These are phyloP conservation scores for Dynastes maya DNA, from an alignment of 2,888 invertebrate genomes.

Conservation along the genomic window DNA sequence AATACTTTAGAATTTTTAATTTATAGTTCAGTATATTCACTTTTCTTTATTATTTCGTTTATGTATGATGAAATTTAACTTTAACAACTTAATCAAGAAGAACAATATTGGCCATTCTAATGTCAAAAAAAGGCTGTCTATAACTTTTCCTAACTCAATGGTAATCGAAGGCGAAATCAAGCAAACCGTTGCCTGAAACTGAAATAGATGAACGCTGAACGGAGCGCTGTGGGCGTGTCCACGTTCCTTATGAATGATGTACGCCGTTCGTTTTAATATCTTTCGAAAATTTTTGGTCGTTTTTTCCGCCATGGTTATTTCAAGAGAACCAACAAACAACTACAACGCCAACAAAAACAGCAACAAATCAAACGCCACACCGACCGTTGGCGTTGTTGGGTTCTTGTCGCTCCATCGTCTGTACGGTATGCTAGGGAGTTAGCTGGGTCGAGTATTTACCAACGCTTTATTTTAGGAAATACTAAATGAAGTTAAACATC, in stretches of 20 bases:
- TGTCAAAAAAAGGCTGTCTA: constrained; percentile 19
- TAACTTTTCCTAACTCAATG: constrained; percentile 47
- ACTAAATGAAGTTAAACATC: too few relatives aligned
- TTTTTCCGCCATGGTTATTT: constrained; percentile 32
- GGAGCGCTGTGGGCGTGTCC: constrained; percentile 56
- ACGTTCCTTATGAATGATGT: constrained; percentile 57
- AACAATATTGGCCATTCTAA: too few relatives aligned
- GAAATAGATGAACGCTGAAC: constrained; percentile 56
- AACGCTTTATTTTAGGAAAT: too few relatives aligned
- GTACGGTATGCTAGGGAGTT: too few relatives aligned
- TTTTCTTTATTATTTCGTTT: too few relatives aligned
- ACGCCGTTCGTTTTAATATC: constrained; percentile 55
- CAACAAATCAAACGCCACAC: constrained; percentile 11
- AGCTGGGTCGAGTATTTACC: too few relatives aligned
- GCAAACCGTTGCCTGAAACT: constrained; percentile 51
- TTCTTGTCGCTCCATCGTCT: too few relatives aligned
- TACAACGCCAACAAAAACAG: background rate
- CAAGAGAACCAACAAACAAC: background rate
- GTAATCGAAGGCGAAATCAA: constrained; percentile 53
- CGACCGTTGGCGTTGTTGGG: too few relatives aligned
- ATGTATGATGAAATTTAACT: too few relatives aligned
- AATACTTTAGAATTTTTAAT: too few relatives aligned
- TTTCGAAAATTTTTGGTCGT: constrained; percentile 53
- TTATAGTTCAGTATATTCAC: too few relatives aligned
- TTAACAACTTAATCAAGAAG: too few relatives aligned